phyloP scores from a whole-genome alignment of 2,797 vertebrate species.

The Lutjanus argentimaculatus region DNA sequence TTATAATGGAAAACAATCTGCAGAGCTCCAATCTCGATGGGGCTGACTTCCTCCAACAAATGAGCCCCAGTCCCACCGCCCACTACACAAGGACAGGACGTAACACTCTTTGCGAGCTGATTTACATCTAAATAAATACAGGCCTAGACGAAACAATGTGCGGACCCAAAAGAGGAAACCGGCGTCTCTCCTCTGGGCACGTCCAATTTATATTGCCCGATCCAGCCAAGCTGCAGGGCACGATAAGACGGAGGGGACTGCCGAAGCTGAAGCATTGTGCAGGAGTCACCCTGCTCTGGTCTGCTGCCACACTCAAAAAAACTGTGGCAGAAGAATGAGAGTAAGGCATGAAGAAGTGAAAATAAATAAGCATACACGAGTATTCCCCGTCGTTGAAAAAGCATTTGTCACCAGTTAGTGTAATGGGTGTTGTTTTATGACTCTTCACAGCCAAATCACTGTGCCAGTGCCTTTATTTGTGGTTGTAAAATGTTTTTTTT shows the following conservation, averaged over 20 bases:
- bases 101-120: conserved; percentile 92
- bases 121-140: conserved; percentile 96
- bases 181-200: conserved; percentile 85
- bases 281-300: conserved; percentile 54
- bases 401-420: background rate
- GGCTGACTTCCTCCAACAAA: conserved; percentile 88
- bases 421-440: background rate
- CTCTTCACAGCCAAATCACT: too few species aligned
- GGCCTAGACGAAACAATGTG: conserved; percentile 93
- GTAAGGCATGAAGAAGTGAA: conserved; percentile 16
- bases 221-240: conserved; percentile 89
- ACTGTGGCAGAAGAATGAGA: conserved; percentile 26
- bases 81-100: conserved; percentile 92
- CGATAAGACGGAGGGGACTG: conserved; percentile 88
- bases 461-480: too few species aligned
- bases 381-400: background rate
- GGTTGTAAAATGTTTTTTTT: background rate
- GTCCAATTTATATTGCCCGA: conserved; percentile 87
- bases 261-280: conserved; percentile 66
- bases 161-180: conserved; percentile 87
- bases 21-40: conserved; percentile 85
- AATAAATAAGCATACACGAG: background rate
- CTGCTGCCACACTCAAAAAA: conserved; percentile 50
- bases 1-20: conserved; percentile 85
- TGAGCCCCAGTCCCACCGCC: conserved; percentile 75